Evolutionary conservation across 2,113 vertebrate species (phyloP).

Genomic region (Megalops atlanticus): DNA sequence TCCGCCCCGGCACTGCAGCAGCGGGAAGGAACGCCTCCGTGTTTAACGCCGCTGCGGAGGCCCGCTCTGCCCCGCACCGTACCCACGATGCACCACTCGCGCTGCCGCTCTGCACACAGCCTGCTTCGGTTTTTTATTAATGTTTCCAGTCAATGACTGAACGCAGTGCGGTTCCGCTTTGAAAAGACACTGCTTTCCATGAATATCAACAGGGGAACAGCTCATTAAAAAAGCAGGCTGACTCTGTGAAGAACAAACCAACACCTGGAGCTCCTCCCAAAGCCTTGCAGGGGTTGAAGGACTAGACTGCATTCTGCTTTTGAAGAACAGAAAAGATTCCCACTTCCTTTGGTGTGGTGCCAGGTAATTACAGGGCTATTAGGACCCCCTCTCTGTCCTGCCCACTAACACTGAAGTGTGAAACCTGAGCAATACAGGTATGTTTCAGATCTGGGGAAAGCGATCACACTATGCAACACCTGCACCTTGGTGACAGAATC

Average conservation of each 20-base stretch:
- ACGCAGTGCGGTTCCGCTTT: neutral
- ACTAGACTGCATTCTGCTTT: neutral
- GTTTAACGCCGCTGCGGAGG: neutral
- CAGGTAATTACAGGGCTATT: slow-evolving; percentile 13
- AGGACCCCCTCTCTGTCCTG: neutral
- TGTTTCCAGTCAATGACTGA: neutral
- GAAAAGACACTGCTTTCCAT: neutral
- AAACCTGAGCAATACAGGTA: neutral
- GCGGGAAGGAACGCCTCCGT: neutral
- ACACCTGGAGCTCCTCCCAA: neutral
- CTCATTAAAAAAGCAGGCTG: neutral
- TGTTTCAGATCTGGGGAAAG: slow-evolving; percentile 12
- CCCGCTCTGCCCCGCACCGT: neutral
- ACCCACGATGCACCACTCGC: too few relatives aligned
- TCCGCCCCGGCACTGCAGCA: neutral
- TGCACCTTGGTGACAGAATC: slow-evolving; percentile 14
- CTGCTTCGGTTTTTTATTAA: neutral
- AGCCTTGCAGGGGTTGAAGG: too few relatives aligned
- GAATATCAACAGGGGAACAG: neutral
- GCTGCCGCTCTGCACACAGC: neutral
- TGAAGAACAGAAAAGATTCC: neutral
- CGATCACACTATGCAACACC: slow-evolving; percentile 3
- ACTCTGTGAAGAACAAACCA: neutral
- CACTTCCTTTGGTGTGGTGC: neutral
- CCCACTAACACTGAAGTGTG: neutral